Conservation (phyloP, 2,113 vertebrate genomes). For the Porphyrio hochstetteri region DNA sequence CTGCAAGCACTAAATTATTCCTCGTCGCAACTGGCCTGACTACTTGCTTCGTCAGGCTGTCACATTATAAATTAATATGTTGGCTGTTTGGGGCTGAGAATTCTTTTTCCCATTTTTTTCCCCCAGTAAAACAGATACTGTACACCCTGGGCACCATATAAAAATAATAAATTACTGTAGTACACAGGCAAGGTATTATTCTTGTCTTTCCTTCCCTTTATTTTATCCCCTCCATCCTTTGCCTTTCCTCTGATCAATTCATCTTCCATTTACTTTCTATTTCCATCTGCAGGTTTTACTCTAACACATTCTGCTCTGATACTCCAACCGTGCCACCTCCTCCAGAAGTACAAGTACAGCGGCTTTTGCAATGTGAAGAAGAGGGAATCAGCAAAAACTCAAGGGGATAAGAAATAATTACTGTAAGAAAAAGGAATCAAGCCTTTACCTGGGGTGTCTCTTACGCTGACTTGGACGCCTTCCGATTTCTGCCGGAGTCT, state of each 20-base stretch:
- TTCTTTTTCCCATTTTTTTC: not conserved
- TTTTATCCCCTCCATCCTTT: conserved; percentile 14
- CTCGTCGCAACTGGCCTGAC: not conserved
- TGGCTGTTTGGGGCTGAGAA: conserved; percentile 38
- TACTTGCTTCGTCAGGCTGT: conserved; percentile 14
- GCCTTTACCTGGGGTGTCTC: conserved; percentile 70
- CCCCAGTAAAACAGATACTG: conserved; percentile 4
- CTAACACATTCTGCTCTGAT: not conserved
- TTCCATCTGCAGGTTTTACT: conserved; percentile 35
- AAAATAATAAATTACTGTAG: conserved; percentile 24
- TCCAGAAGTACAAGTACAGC: not conserved
- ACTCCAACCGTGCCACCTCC: conserved; percentile 15
- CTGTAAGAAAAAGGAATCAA: not conserved
- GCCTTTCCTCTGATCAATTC: conserved; percentile 30
- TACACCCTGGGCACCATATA: not conserved
- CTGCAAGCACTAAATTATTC: not conserved
- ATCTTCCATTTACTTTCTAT: conserved; percentile 56
- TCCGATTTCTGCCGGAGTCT: not conserved
- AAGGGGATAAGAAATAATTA: not conserved
- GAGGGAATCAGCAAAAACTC: not conserved
- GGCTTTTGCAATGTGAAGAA: not conserved
- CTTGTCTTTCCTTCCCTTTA: not conserved
- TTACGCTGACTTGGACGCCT: not conserved
- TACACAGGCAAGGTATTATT: conserved; percentile 8
- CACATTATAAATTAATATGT: conserved; percentile 10